A percentile compares a stretch with the other conserved stretches of the same genome.
phyloP scores from a whole-genome alignment of 2,797 vertebrate genomes.

The Salmo trutta region DNA sequence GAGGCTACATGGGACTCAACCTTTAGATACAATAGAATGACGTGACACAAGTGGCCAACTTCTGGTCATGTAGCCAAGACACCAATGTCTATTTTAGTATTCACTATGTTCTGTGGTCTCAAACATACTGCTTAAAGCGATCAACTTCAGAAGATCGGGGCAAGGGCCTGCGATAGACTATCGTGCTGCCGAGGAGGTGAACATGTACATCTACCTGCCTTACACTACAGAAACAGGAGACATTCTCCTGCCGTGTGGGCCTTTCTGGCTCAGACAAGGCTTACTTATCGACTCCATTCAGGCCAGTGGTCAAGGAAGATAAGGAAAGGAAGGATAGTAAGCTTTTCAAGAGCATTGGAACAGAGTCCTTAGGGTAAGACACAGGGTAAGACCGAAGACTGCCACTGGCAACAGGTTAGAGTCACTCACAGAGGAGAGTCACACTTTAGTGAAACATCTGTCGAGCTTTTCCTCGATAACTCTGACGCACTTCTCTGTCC shows the following conservation, averaged over 20 bases:
- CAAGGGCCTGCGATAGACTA: no score
- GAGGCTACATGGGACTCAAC: neutral
- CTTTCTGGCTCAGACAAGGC: no score
- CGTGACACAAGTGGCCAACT: neutral
- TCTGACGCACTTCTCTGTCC: neutral
- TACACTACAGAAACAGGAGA: no score
- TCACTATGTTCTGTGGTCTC: neutral
- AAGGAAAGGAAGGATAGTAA: neutral
- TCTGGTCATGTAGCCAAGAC: neutral
- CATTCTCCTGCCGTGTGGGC: no score
- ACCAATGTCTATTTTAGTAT: neutral
- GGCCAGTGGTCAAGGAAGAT: neutral
- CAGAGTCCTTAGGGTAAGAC: neutral
- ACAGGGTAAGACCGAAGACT: neutral
- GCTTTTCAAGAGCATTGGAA: neutral
- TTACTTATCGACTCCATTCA: neutral
- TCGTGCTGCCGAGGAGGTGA: neutral
- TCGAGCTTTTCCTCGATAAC: constrained; percentile 13
- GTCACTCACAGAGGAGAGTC: constrained; percentile 12
- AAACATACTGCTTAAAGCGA: neutral
- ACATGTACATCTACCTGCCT: neutral
- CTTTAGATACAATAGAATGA: neutral
- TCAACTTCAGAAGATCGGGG: neutral
- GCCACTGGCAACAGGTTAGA: neutral
- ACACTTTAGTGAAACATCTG: constrained; percentile 41